These are phyloP conservation scores for Acanthococcus lagerstroemiae DNA, from an alignment of 2,888 invertebrate genomes.

Conservation along the genomic window DNA sequence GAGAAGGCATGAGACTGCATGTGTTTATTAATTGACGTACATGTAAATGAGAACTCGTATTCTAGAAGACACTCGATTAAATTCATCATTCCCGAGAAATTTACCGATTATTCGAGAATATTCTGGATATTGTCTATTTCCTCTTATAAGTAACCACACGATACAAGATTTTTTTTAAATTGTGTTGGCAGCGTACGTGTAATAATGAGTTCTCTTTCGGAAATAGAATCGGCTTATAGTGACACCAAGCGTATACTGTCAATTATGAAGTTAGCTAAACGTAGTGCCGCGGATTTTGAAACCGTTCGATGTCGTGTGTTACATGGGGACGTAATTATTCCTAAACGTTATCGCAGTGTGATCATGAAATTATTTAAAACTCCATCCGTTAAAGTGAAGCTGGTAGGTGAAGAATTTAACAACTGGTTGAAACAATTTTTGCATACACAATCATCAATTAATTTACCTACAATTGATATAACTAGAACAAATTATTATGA, in stretches of 20 bases:
- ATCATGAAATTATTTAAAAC: constrained; percentile 6
- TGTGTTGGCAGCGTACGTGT: constrained; percentile 1
- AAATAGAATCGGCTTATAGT: constrained; percentile 4
- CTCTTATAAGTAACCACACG: neutral
- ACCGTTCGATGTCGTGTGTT: neutral
- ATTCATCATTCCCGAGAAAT: neutral
- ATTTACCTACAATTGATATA: constrained; percentile 1
- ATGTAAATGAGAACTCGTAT: neutral
- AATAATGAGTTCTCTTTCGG: constrained; percentile 6
- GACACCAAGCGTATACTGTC: constrained; percentile 1
- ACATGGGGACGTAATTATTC: constrained; percentile 4
- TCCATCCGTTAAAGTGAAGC: constrained; percentile 6
- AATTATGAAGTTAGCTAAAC: constrained; percentile 1
- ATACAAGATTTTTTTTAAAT: constrained; percentile 1
- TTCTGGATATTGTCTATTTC: constrained; percentile 4
- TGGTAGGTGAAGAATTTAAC: constrained; percentile 2
- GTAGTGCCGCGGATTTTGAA: constrained; percentile 4
- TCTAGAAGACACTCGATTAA: constrained; percentile 1
- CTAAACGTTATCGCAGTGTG: constrained; percentile 3
- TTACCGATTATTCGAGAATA: constrained; percentile 3
- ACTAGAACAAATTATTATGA: constrained; percentile 1
- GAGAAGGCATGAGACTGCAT: neutral
- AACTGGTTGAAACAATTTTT: constrained; percentile 4
- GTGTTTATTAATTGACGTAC: neutral
- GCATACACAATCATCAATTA: constrained; percentile 1